Evolutionary conservation across 1,140 invertebrate genomes (phyloP).

Genomic region (Nymphalis io): DNA sequence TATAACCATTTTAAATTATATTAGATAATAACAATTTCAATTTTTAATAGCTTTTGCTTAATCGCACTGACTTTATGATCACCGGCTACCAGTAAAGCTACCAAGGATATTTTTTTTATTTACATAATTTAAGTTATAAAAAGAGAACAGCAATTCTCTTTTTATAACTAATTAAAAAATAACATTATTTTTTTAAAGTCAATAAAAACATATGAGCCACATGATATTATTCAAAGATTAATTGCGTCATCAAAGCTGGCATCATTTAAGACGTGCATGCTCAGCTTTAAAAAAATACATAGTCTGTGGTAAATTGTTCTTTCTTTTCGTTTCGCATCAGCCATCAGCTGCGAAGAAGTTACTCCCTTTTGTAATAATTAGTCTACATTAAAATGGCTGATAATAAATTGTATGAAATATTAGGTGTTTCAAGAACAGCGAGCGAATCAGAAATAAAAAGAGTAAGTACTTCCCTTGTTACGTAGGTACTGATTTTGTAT

Average conservation of each 20-base stretch:
- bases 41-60: too few species aligned
- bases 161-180: too few species aligned
- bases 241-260: background rate
- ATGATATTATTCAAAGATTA: background rate
- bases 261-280: background rate
- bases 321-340: conserved; percentile 47
- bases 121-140: too few species aligned
- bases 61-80: too few species aligned
- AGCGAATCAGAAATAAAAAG: conserved; percentile 93
- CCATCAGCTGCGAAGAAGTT: conserved; percentile 41
- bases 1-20: too few species aligned
- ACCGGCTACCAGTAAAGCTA: too few species aligned
- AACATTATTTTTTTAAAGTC: too few species aligned
- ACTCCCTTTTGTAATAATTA: conserved; percentile 55
- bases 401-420: conserved; percentile 90
- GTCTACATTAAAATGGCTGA: conserved; percentile 82
- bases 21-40: too few species aligned
- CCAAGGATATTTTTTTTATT: too few species aligned
- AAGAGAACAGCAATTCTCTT: too few species aligned
- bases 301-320: conserved; percentile 35
- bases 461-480: conserved; percentile 80
- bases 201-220: too few species aligned
- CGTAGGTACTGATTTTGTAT: background rate
- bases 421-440: conserved; percentile 89
- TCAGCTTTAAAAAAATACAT: conserved; percentile 4